Evolutionary conservation across 1,140 invertebrate species (phyloP), one percentile per base, ranked within the genome.

Genomic region (Ctenoplectra terminalis): DNA sequence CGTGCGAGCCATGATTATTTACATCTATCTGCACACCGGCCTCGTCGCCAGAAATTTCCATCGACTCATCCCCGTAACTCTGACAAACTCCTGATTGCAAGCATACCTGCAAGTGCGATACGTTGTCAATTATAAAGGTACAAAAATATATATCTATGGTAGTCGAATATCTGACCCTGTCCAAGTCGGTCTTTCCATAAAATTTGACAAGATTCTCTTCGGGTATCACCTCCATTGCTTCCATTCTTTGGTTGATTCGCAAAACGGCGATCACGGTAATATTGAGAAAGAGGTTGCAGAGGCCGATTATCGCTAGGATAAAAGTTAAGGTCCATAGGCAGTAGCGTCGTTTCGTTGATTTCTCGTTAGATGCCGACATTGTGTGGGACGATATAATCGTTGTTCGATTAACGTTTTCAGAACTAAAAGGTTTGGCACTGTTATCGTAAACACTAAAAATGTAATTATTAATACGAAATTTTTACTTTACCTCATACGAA

Each of bases 211-310:
- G 92, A 84, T 95, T 95, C 75, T 96, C 95, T 66, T 96, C 95
- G 0, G 97, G 96, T 48, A 98, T 95, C 75, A 98, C 94, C 92
- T 99, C 98, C 87, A 99, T 95, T 76, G 96, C 96, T 90, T 98
- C 96, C 95, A 99, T 97, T 56, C 97, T 96, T 71, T 92, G 92
- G 58, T 89, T 93, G 9, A 94, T 91, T 71, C 93, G 83, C 3
- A 94, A 80, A 8, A 94, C 92, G 52, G 92, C 88, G 34, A 94
- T 92, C 23, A 94, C 91, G 0, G 91, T 91, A 15, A 93, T 86
- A 61, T 92, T 94, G 7, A 94, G 77, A 43, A 94, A 83, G 31
- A 94, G 87, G 87, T 94, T 94, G 60, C 92, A 94, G 20, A 93
- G 85, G 8, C 92, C 93, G 70, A 93, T 89, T 67, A 93, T 82